Conservation (phyloP, 1,140 invertebrate genomes). For the Lethrus apterus region DNA sequence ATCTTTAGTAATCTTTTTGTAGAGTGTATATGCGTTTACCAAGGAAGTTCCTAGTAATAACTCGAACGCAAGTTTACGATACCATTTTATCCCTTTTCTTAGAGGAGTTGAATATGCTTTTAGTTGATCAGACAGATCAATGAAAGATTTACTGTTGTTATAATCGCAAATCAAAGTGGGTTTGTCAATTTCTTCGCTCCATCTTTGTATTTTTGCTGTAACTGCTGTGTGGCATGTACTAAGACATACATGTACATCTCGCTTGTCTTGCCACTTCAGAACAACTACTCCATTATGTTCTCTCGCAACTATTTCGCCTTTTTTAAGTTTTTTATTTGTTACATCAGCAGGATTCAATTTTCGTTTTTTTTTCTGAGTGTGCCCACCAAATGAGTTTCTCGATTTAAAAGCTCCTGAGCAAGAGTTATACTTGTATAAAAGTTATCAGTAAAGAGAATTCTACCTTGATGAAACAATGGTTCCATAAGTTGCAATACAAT, state of each 20-base stretch:
- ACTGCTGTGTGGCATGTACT: not conserved
- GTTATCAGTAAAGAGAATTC: constrained; percentile 7
- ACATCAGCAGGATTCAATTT: constrained; percentile 21
- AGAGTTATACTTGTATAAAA: constrained; percentile 6
- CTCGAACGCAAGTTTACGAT: not conserved
- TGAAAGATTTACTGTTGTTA: constrained; percentile 7
- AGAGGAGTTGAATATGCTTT: not conserved
- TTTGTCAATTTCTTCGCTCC: not conserved
- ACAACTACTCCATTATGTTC: constrained; percentile 20
- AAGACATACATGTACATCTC: not conserved
- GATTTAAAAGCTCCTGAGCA: not conserved
- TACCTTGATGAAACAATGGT: constrained; percentile 5
- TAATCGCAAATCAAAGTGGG: not conserved
- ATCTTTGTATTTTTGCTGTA: not conserved
- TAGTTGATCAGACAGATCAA: constrained; percentile 1
- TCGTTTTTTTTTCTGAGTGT: constrained; percentile 13
- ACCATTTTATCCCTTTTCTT: constrained; percentile 4
- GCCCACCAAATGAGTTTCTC: not conserved
- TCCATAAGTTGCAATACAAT: constrained; percentile 11
- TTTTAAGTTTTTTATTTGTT: constrained; percentile 34
- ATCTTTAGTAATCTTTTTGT: constrained; percentile 14
- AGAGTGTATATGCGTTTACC: constrained; percentile 2
- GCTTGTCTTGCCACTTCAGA: not conserved
- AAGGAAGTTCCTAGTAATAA: constrained; percentile 1
- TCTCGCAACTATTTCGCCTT: constrained; percentile 35